Conservation (phyloP, 2,888 invertebrate species). For the Monopis laevigella region DNA sequence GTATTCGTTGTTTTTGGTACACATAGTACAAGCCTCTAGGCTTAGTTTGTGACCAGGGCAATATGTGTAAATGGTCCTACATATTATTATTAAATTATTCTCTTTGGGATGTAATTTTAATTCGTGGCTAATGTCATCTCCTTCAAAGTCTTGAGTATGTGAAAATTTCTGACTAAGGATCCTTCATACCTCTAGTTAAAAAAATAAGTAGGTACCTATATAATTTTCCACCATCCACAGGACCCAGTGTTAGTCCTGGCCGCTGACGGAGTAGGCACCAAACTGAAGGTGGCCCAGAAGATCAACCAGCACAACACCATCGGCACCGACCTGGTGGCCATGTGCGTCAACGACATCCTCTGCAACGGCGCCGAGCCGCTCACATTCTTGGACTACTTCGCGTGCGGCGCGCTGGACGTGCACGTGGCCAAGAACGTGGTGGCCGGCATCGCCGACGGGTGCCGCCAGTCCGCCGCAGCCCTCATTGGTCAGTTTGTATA, state of each 20-base stretch:
- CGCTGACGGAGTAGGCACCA: constrained; percentile 98
- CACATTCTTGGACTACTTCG: constrained; percentile 97
- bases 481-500: constrained; percentile 74
- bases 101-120: too few relatives aligned
- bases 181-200: too few relatives aligned
- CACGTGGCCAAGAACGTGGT: constrained; percentile 75
- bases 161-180: too few relatives aligned
- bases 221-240: too few relatives aligned
- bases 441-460: constrained; percentile 85
- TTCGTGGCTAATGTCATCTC: too few relatives aligned
- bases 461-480: constrained; percentile 82
- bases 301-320: constrained; percentile 80
- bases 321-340: constrained; percentile 96
- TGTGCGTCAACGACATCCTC: constrained; percentile 98
- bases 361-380: constrained; percentile 95
- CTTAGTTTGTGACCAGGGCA: too few relatives aligned
- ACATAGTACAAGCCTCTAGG: too few relatives aligned
- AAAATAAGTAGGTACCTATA: too few relatives aligned
- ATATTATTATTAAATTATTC: too few relatives aligned
- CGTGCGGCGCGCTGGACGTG: constrained; percentile 84
- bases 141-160: too few relatives aligned
- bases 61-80: too few relatives aligned
- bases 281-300: constrained; percentile 90
- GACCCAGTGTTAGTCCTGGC: constrained; percentile 93
- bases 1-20: too few relatives aligned